Conservation (phyloP, 1,140 invertebrate species). For the Marisa cornuarietis region DNA sequence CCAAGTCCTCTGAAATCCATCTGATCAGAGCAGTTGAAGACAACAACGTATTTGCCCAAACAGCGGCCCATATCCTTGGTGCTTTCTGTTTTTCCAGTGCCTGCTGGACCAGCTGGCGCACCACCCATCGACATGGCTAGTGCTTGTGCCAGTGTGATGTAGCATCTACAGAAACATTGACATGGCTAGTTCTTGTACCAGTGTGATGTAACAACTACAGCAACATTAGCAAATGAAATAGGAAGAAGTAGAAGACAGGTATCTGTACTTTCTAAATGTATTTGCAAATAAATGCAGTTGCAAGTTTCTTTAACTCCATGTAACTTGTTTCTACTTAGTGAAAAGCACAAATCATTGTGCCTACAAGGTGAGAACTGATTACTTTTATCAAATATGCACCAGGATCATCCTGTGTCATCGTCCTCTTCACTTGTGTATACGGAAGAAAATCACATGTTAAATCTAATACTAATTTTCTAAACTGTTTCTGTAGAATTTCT, state of each 20-base stretch:
- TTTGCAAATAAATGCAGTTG: too few relatives aligned
- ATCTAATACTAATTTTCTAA: neutral
- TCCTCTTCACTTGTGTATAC: too few relatives aligned
- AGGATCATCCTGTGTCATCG: too few relatives aligned
- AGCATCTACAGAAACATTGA: constrained; percentile 80
- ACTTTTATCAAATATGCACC: too few relatives aligned
- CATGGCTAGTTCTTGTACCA: constrained; percentile 94
- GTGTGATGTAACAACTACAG: constrained; percentile 90
- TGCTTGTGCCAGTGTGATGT: constrained; percentile 95
- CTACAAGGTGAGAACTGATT: too few relatives aligned
- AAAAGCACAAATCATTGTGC: too few relatives aligned
- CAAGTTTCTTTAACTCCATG: too few relatives aligned
- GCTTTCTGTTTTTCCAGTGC: constrained; percentile 96
- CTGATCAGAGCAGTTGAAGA: constrained; percentile 98
- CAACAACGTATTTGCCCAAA: constrained; percentile 96
- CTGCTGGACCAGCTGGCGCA: constrained; percentile 92
- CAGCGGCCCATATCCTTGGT: constrained; percentile 98
- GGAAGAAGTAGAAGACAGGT: neutral
- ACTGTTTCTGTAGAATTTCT: neutral
- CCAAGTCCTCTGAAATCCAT: constrained; percentile 95
- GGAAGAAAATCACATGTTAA: too few relatives aligned
- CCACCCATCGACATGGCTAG: constrained; percentile 96
- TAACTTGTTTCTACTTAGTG: too few relatives aligned
- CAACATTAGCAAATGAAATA: neutral
- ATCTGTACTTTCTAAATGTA: too few relatives aligned